Base-by-base conservation (phyloP, 2,888 invertebrate species). In the Sicus ferrugineus region DNA sequence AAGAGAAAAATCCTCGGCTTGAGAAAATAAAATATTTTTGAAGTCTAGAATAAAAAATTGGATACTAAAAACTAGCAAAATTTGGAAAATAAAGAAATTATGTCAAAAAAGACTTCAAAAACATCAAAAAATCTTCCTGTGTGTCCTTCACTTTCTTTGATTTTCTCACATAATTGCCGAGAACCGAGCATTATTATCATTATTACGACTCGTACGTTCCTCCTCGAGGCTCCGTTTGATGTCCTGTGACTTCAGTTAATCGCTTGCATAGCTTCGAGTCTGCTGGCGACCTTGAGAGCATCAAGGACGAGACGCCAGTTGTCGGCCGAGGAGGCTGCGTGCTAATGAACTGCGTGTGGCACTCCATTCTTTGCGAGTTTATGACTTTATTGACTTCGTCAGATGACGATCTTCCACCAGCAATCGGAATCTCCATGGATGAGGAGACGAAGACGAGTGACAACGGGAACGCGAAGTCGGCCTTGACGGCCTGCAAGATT, bases 311-410 rank as follows among this genome's bases (percentile, higher is more conserved):
- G n/a, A n/a, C n/a, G 31, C 38, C 65, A 52, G 7, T 28, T 31
- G 30, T 11, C 23, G 21, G 34, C 19, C 28, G 26, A 6, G 26
- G 54, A 23, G 23, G 56, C 42, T 38, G 14, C 48, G 21, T 52
- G n/a, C n/a, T 73, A 77, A 82, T 82, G 80, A 82, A 78, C 80
- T 82, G 83, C 79, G 82, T 81, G 81, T 82, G 81, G 82, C 83
- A 82, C 75, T 79, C 76, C 77, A 80, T 80, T 79, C 80, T 81
- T 71, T 66, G 58, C 67, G 52, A 62, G 30, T 70, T 69, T 64
- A 71, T 73, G 67, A 67, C 59, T 74, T 72, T 72, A 73, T 70
- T 72, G 28, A 52, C 54, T 28, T 54, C 16, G 16, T 70, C 56
- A 7, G 26, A 54, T 16, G 38, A 46, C 46, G n/a, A 14, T 5